Conservation (phyloP, 2,113 vertebrate genomes). For the Sardina pilchardus region DNA sequence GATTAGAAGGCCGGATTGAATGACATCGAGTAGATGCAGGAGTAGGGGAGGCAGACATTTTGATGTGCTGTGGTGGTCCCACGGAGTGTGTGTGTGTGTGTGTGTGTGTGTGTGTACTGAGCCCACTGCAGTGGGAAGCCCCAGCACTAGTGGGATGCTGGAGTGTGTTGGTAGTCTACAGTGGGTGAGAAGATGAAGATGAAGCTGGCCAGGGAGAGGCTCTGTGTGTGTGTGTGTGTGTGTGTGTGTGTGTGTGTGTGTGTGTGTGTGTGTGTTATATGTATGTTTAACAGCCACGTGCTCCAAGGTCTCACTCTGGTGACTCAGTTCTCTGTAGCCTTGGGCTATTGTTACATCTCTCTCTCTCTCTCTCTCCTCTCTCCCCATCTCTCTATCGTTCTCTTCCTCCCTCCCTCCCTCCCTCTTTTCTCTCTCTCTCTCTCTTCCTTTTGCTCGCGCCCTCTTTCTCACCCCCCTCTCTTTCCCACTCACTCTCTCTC, state of each 20-base stretch:
- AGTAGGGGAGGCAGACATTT: neutral
- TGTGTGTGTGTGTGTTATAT: neutral
- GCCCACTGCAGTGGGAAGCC: neutral
- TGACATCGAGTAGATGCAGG: too few relatives aligned
- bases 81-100: too few relatives aligned
- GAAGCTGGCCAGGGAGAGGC: neutral
- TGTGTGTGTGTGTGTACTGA: too few relatives aligned
- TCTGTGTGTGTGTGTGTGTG: neutral
- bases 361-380: neutral
- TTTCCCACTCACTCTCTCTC: neutral
- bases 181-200: neutral
- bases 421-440: neutral
- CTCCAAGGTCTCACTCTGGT: neutral
- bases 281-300: neutral
- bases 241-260: neutral
- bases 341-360: neutral
- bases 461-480: neutral
- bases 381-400: neutral
- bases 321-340: constrained; percentile 7
- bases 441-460: neutral
- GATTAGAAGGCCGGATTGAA: too few relatives aligned
- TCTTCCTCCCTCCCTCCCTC: neutral
- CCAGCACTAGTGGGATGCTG: neutral
- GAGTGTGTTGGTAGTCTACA: neutral
- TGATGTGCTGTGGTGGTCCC: neutral